phyloP scores from a whole-genome alignment of 2,113 vertebrate genomes.

The Tachysurus fulvidraco region DNA sequence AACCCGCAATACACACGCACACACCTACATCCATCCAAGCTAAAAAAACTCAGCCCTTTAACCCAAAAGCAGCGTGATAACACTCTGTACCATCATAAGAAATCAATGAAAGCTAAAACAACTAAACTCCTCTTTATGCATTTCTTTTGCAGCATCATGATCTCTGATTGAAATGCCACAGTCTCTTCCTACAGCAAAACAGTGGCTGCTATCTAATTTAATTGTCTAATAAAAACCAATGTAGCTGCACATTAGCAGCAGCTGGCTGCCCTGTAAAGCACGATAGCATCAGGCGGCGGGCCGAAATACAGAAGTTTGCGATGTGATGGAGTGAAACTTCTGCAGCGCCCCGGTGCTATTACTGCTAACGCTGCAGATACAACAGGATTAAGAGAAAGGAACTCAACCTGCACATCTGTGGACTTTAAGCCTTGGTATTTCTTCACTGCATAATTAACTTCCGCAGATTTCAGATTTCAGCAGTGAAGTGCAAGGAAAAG shows the following conservation, averaged over 20 bases:
- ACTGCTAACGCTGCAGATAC: neutral
- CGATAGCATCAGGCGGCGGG: neutral
- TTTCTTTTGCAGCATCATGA: neutral
- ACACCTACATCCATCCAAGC: conserved; percentile 12
- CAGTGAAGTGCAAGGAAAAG: neutral
- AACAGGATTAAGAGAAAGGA: conserved; percentile 3
- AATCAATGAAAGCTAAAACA: conserved; percentile 2
- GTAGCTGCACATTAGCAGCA: conserved; percentile 39
- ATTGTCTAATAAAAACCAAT: conserved; percentile 45
- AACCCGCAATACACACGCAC: neutral
- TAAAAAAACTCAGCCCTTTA: neutral
- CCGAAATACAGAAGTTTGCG: conserved; percentile 17
- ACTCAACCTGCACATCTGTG: conserved; percentile 8
- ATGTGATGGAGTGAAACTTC: conserved; percentile 28
- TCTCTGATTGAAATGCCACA: neutral
- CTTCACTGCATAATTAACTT: conserved; percentile 22
- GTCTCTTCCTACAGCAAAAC: neutral
- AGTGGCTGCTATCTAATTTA: conserved; percentile 23
- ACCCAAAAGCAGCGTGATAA: no score
- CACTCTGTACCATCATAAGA: neutral
- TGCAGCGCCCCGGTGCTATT: neutral
- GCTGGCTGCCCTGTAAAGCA: conserved; percentile 27
- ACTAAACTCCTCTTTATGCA: neutral
- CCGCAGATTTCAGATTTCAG: neutral
- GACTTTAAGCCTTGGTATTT: neutral